Conservation (phyloP, 2,113 vertebrate genomes). For the Dipodomys spectabilis region DNA sequence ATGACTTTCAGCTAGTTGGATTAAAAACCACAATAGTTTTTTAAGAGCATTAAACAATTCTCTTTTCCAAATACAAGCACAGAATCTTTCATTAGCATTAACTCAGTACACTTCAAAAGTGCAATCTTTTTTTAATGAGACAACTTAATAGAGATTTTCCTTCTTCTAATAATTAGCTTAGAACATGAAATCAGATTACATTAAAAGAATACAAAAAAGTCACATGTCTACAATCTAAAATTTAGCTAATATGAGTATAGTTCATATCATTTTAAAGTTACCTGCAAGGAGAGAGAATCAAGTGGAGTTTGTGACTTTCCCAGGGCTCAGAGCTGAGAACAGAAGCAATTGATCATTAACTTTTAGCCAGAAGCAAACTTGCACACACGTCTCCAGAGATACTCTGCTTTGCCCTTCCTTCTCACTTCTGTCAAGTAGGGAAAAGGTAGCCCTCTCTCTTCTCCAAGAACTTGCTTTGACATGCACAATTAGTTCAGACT, state of each 20-base stretch:
- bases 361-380: slow-evolving; percentile 65
- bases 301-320: slow-evolving; percentile 30
- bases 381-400: slow-evolving; percentile 46
- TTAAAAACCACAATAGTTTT: slow-evolving; percentile 46
- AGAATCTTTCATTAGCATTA: neutral
- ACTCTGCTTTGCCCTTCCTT: neutral
- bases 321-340: slow-evolving; percentile 45
- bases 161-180: slow-evolving; percentile 36
- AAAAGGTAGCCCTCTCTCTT: slow-evolving; percentile 59
- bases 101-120: neutral
- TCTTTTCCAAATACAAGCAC: neutral
- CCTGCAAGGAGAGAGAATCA: slow-evolving; percentile 54
- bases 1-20: slow-evolving; percentile 3
- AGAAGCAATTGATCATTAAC: slow-evolving; percentile 68
- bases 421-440: slow-evolving; percentile 51
- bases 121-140: neutral
- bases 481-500: slow-evolving; percentile 53
- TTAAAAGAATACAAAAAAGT: neutral
- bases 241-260: neutral
- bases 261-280: slow-evolving; percentile 67
- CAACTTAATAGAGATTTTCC: neutral
- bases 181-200: neutral
- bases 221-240: neutral
- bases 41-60: slow-evolving; percentile 41
- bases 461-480: slow-evolving; percentile 63